Evolutionary conservation across 1,140 invertebrate species (phyloP), one percentile per base, ranked within the genome.

Genomic region (Apis mellifera): DNA sequence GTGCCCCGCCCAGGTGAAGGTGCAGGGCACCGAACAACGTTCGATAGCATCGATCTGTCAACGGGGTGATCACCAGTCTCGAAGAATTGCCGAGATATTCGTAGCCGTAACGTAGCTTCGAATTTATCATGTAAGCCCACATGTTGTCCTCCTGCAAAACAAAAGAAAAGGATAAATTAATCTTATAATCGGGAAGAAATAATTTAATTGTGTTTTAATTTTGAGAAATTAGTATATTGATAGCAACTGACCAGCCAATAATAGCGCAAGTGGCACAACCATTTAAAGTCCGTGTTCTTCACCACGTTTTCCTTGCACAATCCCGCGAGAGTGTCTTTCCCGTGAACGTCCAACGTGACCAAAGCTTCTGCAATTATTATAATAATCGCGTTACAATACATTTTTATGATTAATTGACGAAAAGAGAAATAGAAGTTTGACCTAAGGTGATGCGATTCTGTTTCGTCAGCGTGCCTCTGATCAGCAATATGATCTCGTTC

Each of bases 61-160:
- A 94, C 0, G 98, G 97, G 1, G 98, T 99, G 66, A 98, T 97
- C 1, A 99, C 98, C 17, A 99, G 93, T 52, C 98, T 96, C 0
- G 96, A 95, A 0, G 97, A 97, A 92, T 99, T 99, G 5, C 98
- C 98, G 15, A 99, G 95, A 92, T 99, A 99, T 92, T 99, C 99
- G 92, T 99, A 99, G 7, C 98, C 98, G 93, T 99, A 99, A 86
- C 96, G 95, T 72, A 99, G 94, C 82, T 96, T 96, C 1, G 98
- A 97, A 91, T 99, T 99, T 72, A 99, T 98, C 98, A 99, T 99
- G 55, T 96, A 93, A 0, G 96, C 96, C 78, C 95, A 93, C 92
- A 97, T 94, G 64, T 96, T 93, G 0, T 95, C 92, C n/a, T 96
- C 95, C 95, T 96, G 84, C 26, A 1, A 26, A 1, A 19, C n/a